Percentiles rank a stretch among this genome's conserved stretches.
These are phyloP conservation scores for Pandemis corylana DNA, from an alignment of 2,888 invertebrate genomes.

Conservation along the genomic window DNA sequence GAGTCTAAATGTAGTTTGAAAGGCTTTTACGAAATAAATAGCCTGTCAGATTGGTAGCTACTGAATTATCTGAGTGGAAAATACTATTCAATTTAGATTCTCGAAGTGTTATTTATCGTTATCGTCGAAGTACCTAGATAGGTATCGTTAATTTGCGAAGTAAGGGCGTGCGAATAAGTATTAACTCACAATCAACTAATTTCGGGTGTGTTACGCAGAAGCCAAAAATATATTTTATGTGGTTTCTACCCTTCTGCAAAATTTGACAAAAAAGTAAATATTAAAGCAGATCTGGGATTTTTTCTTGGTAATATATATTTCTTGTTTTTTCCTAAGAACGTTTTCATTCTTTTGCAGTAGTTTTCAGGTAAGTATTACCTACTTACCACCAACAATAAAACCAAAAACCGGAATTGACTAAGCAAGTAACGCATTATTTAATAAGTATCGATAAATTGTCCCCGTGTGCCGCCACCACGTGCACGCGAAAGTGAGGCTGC, in stretches of 20 bases:
- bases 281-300: not conserved
- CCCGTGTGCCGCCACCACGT: not conserved
- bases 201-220: no score
- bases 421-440: conserved; percentile 27
- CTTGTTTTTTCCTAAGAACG: not conserved
- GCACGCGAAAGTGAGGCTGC: not conserved
- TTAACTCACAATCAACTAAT: no score
- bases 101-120: no score
- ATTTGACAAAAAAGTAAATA: not conserved
- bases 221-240: no score
- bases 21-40: not conserved
- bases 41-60: not conserved
- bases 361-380: not conserved
- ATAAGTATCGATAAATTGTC: not conserved
- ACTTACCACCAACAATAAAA: conserved; percentile 5
- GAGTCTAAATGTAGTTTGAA: not conserved
- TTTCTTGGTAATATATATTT: not conserved
- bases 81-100: not conserved
- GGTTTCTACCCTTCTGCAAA: not conserved
- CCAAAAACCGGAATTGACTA: conserved; percentile 30
- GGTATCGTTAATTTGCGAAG: no score
- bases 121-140: no score
- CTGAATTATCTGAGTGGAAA: not conserved
- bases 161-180: no score
- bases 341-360: conserved; percentile 20